Conservation (phyloP, 2,888 invertebrate species). For the Helleia helle region DNA sequence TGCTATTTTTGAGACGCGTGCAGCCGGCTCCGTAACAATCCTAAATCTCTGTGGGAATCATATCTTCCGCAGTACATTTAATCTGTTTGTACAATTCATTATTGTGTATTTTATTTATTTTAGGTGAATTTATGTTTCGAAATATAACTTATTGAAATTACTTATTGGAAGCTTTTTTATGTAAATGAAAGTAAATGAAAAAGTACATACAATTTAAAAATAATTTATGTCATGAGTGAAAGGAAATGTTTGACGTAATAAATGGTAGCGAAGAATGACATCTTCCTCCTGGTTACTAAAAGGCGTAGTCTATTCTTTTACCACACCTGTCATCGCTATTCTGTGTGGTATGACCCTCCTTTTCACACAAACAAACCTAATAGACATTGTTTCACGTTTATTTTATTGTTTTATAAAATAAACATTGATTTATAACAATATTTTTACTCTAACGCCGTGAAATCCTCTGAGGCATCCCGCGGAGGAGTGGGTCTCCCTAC, state of each 20-base stretch:
- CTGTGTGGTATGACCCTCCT: background rate
- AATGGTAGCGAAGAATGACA: slow-evolving; percentile 60
- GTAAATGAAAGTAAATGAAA: too few species aligned
- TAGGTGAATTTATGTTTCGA: slow-evolving; percentile 10
- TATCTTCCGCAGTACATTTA: slow-evolving; percentile 33
- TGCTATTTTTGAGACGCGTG: slow-evolving; percentile 69
- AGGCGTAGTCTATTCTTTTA: slow-evolving; percentile 34
- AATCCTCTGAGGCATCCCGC: too few species aligned
- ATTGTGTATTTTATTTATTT: slow-evolving; percentile 22
- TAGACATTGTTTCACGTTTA: too few species aligned
- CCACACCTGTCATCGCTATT: slow-evolving; percentile 27
- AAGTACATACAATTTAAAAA: slow-evolving; percentile 25
- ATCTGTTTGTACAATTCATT: slow-evolving; percentile 27
- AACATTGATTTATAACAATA: too few species aligned
- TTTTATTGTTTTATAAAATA: too few species aligned
- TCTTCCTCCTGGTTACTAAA: slow-evolving; percentile 62
- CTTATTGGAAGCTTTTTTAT: too few species aligned
- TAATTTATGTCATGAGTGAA: slow-evolving; percentile 45
- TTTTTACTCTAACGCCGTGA: too few species aligned
- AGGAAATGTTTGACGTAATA: slow-evolving; percentile 60
- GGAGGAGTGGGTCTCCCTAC: too few species aligned
- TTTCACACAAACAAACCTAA: too few species aligned
- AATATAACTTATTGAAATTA: slow-evolving; percentile 15
- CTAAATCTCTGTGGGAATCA: slow-evolving; percentile 73
- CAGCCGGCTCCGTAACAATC: slow-evolving; percentile 60